These are phyloP conservation scores for Drosophila kanekoi DNA, from an alignment of 2,888 invertebrate species.

Conservation along the genomic window DNA sequence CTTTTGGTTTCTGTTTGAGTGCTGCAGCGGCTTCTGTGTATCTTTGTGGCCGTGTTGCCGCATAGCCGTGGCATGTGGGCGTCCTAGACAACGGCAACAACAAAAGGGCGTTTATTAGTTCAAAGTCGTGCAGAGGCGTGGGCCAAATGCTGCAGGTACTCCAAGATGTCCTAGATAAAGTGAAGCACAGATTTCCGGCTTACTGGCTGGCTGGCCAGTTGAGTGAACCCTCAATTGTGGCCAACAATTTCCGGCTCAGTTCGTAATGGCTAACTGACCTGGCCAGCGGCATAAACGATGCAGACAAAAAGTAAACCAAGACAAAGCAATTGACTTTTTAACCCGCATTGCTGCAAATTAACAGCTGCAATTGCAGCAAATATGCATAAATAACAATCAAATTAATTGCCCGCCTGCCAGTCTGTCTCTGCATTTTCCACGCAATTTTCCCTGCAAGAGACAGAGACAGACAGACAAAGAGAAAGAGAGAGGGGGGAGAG, in stretches of 20 bases:
- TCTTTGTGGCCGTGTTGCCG: constrained; percentile 19
- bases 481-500: background rate
- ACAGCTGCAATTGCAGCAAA: constrained; percentile 34
- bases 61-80: constrained; percentile 32
- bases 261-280: constrained; percentile 16
- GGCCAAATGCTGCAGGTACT: constrained; percentile 31
- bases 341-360: constrained; percentile 63
- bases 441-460: constrained; percentile 49
- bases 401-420: constrained; percentile 66
- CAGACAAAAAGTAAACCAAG: constrained; percentile 66
- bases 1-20: background rate
- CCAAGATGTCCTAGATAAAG: constrained; percentile 29
- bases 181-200: constrained; percentile 35
- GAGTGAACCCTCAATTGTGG: constrained; percentile 7
- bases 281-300: background rate
- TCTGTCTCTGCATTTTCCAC: constrained; percentile 61
- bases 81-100: constrained; percentile 27
- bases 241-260: constrained; percentile 30
- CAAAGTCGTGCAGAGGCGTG: constrained; percentile 59
- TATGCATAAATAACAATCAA: constrained; percentile 65
- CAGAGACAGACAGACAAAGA: background rate
- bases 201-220: constrained; percentile 3
- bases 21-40: constrained; percentile 26
- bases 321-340: constrained; percentile 71
- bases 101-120: constrained; percentile 62